Base-by-base conservation (phyloP, 2,113 vertebrate species). In the Melanocharis versteri region DNA sequence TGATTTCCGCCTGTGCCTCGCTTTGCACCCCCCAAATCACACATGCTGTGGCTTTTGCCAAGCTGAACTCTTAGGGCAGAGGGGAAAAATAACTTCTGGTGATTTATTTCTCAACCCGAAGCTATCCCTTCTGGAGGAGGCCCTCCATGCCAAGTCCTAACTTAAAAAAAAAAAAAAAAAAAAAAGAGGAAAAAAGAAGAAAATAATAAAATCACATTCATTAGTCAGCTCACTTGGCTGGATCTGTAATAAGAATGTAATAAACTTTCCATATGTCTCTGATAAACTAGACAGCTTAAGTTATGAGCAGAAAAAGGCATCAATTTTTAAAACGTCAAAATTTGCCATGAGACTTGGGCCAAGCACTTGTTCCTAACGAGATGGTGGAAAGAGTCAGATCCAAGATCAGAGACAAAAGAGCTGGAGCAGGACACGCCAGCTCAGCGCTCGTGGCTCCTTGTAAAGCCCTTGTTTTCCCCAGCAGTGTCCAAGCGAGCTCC, bases 261-360 rank as follows among this genome's bases (percentile, higher is more conserved):
- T 96, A 96, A 96, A 95, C 89, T 95, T 96, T 95, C 93, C 96
- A 93, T 96, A 89, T 89, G 87, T 76, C 94, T 87, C 93, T 94
- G 95, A 97, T 95, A 97, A 95, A 96, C 68, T 16, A 91, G 87
- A 53, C 91, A 91, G 83, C 81, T 69, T 75, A 93, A 95, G 87
- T 95, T 96, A 96, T 17, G 83, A 95, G 81, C 70, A 95, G 89
- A 79, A 93, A 95, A 91, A 89, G 69, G 91, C 91, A 96, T 92
- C 85, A 23, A 80, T 90, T 96, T 86, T 81, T 73, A 58, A 91
- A 94, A 93, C 15, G 76, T 90, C 92, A 68, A 31, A 54, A 73
- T 90, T 95, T 60, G 79, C 87, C 82, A 66, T 6, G 60, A 61
- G 93, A 5, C 90, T 64, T 1, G 7, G 88, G 94, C 94, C 93